Conservation (phyloP, 2,888 invertebrate species). For the Pedicia rivosa region DNA sequence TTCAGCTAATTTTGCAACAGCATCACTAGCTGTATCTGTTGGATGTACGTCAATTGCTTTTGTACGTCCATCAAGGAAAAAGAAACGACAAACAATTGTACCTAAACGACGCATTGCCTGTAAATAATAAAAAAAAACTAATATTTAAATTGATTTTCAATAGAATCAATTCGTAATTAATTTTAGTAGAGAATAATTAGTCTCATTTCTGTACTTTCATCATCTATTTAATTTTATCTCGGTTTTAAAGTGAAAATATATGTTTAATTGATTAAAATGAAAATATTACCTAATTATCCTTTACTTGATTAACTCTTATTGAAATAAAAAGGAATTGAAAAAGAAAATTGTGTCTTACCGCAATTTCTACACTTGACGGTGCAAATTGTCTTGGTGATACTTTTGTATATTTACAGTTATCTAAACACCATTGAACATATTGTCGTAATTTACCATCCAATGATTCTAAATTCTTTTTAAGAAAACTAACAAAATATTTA, state of each 20-base stretch:
- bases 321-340: neutral
- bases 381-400: constrained; percentile 66
- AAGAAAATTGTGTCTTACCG: constrained; percentile 53
- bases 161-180: neutral
- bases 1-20: constrained; percentile 75
- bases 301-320: too few relatives aligned
- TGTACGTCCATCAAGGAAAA: constrained; percentile 87
- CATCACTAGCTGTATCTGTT: constrained; percentile 84
- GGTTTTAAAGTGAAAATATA: too few relatives aligned
- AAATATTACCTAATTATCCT: too few relatives aligned
- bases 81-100: constrained; percentile 85
- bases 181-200: neutral
- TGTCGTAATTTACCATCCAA: constrained; percentile 55
- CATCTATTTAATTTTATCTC: too few relatives aligned
- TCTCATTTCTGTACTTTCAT: too few relatives aligned
- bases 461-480: constrained; percentile 48
- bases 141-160: neutral
- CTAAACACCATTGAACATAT: constrained; percentile 87
- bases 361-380: constrained; percentile 85
- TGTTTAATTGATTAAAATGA: too few relatives aligned
- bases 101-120: constrained; percentile 81
- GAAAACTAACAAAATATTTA: constrained; percentile 52
- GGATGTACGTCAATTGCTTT: constrained; percentile 93
- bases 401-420: constrained; percentile 79
- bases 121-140: constrained; percentile 7